Conservation (phyloP, 2,888 invertebrate species). For the Epiblema foenella region DNA sequence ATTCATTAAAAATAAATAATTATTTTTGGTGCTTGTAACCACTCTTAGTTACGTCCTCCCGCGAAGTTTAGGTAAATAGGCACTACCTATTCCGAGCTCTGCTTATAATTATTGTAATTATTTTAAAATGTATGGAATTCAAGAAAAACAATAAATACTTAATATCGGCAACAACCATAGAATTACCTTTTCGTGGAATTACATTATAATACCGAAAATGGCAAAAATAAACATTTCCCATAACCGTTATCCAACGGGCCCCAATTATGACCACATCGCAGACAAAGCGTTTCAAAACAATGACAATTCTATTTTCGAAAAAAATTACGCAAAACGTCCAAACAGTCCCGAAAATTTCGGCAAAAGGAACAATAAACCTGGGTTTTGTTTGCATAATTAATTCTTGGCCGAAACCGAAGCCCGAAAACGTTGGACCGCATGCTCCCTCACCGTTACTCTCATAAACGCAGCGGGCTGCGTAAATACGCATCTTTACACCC, state of each 20-base stretch:
- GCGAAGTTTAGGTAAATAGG: too few species aligned
- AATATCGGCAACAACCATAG: too few species aligned
- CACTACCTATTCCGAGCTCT: too few species aligned
- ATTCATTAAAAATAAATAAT: too few species aligned
- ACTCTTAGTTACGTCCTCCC: too few species aligned
- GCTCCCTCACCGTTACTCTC: conserved; percentile 74
- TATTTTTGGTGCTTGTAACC: too few species aligned
- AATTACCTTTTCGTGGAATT: not conserved
- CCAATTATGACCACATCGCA: conserved; percentile 39
- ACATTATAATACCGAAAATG: not conserved
- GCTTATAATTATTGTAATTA: too few species aligned
- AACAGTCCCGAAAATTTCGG: conserved; percentile 69
- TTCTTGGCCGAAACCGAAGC: conserved; percentile 69
- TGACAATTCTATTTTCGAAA: conserved; percentile 65
- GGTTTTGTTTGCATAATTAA: conserved; percentile 81
- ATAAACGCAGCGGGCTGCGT: conserved; percentile 72
- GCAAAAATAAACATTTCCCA: not conserved
- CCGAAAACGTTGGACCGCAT: conserved; percentile 72
- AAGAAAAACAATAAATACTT: too few species aligned
- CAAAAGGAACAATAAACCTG: conserved; percentile 73
- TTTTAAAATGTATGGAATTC: too few species aligned
- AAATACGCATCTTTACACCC: conserved; percentile 48
- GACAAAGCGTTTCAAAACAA: conserved; percentile 51
- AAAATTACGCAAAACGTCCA: conserved; percentile 82
- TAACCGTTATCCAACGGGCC: conserved; percentile 23